Conservation (phyloP, 2,888 invertebrate genomes). For the Macropis europaea region DNA sequence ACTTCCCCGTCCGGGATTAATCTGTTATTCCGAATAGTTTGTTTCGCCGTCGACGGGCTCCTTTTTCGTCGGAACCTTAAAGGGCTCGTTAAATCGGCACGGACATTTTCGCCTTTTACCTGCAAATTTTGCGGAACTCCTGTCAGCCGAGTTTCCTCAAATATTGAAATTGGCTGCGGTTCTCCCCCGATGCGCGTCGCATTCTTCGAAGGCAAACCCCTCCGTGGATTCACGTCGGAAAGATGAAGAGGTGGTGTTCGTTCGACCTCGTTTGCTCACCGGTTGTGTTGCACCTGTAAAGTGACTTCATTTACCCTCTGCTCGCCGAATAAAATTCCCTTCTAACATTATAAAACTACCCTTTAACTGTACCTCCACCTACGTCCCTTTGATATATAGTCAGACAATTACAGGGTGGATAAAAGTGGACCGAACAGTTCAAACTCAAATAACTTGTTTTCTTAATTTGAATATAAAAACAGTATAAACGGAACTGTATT, state of each 20-base stretch:
- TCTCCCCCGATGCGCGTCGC: constrained; percentile 64
- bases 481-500: too few relatives aligned
- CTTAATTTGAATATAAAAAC: too few relatives aligned
- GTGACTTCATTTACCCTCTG: constrained; percentile 29
- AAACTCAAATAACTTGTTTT: too few relatives aligned
- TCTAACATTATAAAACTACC: too few relatives aligned
- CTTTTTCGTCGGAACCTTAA: constrained; percentile 33
- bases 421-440: too few relatives aligned
- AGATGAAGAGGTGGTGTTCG: constrained; percentile 35
- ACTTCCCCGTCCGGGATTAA: constrained; percentile 21
- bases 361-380: too few relatives aligned
- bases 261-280: constrained; percentile 57
- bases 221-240: constrained; percentile 31
- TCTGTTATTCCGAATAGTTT: constrained; percentile 31
- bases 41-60: constrained; percentile 40
- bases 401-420: too few relatives aligned
- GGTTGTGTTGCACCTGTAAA: constrained; percentile 31
- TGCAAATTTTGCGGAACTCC: constrained; percentile 64
- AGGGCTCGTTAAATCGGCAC: constrained; percentile 62
- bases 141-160: constrained; percentile 69
- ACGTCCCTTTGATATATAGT: too few relatives aligned
- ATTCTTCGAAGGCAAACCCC: constrained; percentile 56
- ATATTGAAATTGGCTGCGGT: constrained; percentile 73
- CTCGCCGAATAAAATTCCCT: not conserved
- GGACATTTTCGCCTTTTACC: constrained; percentile 62